Evolutionary conservation across 2,888 invertebrate species (phyloP), one percentile per base, ranked within the genome.

Genomic region (Acanthosepion lycidas): DNA sequence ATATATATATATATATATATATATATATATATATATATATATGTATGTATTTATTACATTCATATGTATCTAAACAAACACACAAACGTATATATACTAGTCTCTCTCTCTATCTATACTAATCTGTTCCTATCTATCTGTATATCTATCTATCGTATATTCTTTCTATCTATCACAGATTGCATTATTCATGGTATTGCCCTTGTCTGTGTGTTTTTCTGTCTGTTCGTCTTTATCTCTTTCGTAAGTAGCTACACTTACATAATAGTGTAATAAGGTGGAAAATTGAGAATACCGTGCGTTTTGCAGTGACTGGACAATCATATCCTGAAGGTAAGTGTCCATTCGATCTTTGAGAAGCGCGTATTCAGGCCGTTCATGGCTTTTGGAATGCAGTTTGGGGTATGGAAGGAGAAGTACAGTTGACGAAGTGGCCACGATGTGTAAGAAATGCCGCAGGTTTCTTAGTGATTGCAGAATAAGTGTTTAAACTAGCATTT

Each of bases 251-350:
- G n/a, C 8, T 78, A n/a, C 78, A 78, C n/a, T 78, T 78, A 78
- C 12, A n/a, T 78, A 78, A 78, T 78, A 78, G 78, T 15, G 33
- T 78, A n/a, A 78, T 78, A 78, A n/a, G n/a, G n/a, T 78, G 12
- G 15, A 33, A n/a, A 15, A 78, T 78, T n/a, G n/a, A 78, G 78
- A 78, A 33, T 0, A 23, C n/a, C n/a, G 78, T 78, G 33, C 78
- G 78, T 78, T 78, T n/a, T 15, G n/a, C 78, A 15, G n/a, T n/a
- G 78, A 18, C 15, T 78, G 78, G 33, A n/a, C 78, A 78, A 78
- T 78, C n/a, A 33, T 78, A 78, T 78, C 78, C 78, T 78, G 33
- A 78, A 78, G 78, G 78, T n/a, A 78, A 78, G n/a, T 78, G 78
- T 78, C 78, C 78, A 78, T 78, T 78, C 78, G 78, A 78, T 78